Evolutionary conservation across 2,113 vertebrate species (phyloP).

Genomic region (Cygnus atratus): DNA sequence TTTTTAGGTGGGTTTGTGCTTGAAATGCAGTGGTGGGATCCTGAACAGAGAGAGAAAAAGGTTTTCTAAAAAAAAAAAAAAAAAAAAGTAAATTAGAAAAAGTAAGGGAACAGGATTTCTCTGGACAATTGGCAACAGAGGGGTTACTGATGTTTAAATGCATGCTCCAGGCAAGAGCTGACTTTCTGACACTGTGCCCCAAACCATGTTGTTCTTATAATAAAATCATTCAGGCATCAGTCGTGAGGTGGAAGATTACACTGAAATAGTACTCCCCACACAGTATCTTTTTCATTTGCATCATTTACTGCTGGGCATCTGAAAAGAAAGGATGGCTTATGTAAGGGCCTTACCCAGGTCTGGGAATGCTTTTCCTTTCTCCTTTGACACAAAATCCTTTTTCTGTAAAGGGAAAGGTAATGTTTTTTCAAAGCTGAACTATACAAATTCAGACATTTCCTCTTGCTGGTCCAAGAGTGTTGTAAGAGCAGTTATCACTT

Average conservation of each 20-base stretch:
- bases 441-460: slow-evolving; percentile 44
- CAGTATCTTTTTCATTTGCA: slow-evolving; percentile 53
- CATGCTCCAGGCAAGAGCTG: slow-evolving; percentile 32
- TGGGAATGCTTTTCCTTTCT: slow-evolving; percentile 51
- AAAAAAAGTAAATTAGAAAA: neutral
- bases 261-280: slow-evolving; percentile 42
- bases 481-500: slow-evolving; percentile 10
- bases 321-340: slow-evolving; percentile 52
- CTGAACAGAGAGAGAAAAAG: neutral
- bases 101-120: neutral
- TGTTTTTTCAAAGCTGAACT: slow-evolving; percentile 32
- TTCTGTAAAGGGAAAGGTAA: neutral
- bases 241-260: slow-evolving; percentile 24
- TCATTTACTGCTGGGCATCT: slow-evolving; percentile 58
- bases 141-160: neutral
- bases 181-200: slow-evolving; percentile 54
- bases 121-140: neutral
- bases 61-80: neutral
- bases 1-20: neutral
- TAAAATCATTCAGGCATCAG: slow-evolving; percentile 66
- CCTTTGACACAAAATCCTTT: slow-evolving; percentile 26
- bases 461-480: slow-evolving; percentile 30
- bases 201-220: slow-evolving; percentile 62
- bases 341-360: slow-evolving; percentile 36
- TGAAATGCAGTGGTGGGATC: neutral